Evolutionary conservation across 2,113 vertebrate species (phyloP).

Genomic region (Tor tambroides): DNA sequence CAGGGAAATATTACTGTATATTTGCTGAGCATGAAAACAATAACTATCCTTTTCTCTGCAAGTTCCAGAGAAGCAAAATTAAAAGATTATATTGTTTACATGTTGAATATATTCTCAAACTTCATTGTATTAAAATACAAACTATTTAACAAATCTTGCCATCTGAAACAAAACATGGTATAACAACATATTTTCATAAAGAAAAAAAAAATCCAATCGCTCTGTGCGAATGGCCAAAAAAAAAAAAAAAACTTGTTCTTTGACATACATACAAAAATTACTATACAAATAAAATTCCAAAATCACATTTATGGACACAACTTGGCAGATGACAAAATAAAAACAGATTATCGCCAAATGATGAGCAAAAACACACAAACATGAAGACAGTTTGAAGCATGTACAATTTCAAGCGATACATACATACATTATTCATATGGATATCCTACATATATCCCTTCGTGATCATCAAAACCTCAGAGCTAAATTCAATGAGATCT

Average conservation of each 20-base stretch:
- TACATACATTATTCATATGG: conserved; percentile 84
- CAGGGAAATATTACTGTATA: conserved; percentile 76
- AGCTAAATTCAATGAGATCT: conserved; percentile 84
- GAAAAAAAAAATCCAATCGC: neutral
- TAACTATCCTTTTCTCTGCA: conserved; percentile 74
- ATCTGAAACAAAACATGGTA: conserved; percentile 72
- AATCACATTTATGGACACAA: conserved; percentile 79
- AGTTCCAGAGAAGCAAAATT: conserved; percentile 81
- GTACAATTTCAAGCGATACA: conserved; percentile 90
- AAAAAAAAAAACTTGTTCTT: conserved; percentile 83
- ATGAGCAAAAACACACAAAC: conserved; percentile 82
- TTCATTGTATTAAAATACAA: conserved; percentile 84
- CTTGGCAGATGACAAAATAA: conserved; percentile 81
- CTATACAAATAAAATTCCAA: conserved; percentile 71
- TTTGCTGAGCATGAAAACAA: conserved; percentile 77
- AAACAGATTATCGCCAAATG: conserved; percentile 80
- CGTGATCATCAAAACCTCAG: conserved; percentile 60
- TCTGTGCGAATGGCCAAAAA: conserved; percentile 87
- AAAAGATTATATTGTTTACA: conserved; percentile 52
- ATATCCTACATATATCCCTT: conserved; percentile 87
- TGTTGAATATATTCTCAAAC: conserved; percentile 55
- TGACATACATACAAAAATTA: conserved; percentile 83
- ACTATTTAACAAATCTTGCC: conserved; percentile 85
- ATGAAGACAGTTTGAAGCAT: conserved; percentile 75
- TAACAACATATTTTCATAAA: conserved; percentile 77